A percentile compares a stretch with the other conserved stretches of the same genome.
These are phyloP conservation scores for Tachyglossus aculeatus DNA, from an alignment of 2,797 vertebrate species.

Conservation along the genomic window DNA sequence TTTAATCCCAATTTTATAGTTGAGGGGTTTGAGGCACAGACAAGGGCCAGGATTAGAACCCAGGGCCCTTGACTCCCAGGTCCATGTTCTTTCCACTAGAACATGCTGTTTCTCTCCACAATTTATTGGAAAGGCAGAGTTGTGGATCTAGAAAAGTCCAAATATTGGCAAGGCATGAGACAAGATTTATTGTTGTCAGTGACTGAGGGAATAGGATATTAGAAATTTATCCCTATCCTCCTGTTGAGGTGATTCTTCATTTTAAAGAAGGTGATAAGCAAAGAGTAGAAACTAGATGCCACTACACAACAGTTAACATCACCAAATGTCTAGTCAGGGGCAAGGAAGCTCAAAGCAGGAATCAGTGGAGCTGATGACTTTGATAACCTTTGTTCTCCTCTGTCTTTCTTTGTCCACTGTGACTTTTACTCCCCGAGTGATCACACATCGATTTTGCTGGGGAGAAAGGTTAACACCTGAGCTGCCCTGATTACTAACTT, in stretches of 20 bases:
- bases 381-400: fast-evolving
- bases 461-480: neutral
- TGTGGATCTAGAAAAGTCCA: neutral
- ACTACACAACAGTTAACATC: neutral
- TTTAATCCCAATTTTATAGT: neutral
- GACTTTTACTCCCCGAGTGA: too few relatives aligned
- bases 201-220: neutral
- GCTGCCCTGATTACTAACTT: neutral
- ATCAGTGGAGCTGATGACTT: neutral
- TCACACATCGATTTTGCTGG: neutral
- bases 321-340: neutral
- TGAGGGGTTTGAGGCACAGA: neutral
- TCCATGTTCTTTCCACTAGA: neutral
- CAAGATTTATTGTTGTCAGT: neutral
- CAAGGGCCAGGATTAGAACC: neutral
- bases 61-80: neutral
- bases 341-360: neutral
- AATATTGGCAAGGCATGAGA: neutral
- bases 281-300: neutral
- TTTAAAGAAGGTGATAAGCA: neutral
- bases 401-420: too few relatives aligned
- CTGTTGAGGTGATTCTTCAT: neutral
- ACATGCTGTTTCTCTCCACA: neutral
- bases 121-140: neutral
- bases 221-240: neutral